phyloP scores from a whole-genome alignment of 2,797 vertebrate species.

The Urocyon cinereoargenteus region DNA sequence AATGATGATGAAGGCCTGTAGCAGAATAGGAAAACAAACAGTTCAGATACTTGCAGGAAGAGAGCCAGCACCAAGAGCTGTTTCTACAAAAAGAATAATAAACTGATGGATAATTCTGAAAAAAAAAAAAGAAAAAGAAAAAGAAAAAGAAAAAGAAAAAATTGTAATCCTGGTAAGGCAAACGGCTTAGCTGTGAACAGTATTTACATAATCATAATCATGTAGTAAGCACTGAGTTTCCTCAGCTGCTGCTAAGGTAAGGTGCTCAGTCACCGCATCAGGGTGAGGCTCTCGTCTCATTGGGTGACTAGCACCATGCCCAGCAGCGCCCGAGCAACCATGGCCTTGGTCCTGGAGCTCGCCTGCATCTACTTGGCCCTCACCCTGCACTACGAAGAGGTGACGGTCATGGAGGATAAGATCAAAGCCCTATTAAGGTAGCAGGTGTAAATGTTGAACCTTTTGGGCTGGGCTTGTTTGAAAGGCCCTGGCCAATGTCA shows the following conservation, averaged over 20 bases:
- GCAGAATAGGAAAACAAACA: background rate
- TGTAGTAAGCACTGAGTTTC: background rate
- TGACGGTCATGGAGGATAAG: background rate
- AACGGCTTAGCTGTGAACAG: background rate
- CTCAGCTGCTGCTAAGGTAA: background rate
- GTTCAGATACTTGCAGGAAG: background rate
- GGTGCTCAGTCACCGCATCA: background rate
- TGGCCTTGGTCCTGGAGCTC: background rate
- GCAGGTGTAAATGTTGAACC: background rate
- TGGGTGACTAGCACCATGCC: background rate
- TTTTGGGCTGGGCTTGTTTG: background rate
- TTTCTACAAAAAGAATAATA: slow-evolving; percentile 18
- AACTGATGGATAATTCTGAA: background rate
- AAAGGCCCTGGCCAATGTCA: background rate
- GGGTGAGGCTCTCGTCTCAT: background rate
- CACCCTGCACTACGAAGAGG: background rate
- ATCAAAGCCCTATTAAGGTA: background rate
- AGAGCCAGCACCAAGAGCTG: background rate
- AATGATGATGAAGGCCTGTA: background rate
- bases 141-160: background rate
- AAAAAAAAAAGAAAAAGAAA: background rate
- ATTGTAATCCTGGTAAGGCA: background rate
- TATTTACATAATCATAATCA: background rate
- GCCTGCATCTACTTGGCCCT: background rate
- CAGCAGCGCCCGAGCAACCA: background rate